Conservation (phyloP, 2,113 vertebrate species). For the Tragelaphus buxtoni region DNA sequence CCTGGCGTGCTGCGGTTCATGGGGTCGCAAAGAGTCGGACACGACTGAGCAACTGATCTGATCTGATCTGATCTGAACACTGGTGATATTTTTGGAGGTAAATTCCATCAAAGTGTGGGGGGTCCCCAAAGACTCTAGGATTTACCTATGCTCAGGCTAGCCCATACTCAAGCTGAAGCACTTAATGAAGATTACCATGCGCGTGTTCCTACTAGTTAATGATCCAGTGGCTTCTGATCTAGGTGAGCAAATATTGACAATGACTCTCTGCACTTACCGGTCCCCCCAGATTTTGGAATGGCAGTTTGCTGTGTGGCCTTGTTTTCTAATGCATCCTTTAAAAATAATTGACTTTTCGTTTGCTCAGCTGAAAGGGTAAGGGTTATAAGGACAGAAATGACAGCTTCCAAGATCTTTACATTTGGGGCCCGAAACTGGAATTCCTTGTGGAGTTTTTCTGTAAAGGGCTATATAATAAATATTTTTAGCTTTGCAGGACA, state of each 20-base stretch:
- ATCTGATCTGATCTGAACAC: too few species aligned
- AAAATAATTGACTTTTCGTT: neutral
- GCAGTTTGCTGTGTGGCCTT: neutral
- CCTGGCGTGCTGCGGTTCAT: too few species aligned
- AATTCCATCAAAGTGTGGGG: neutral
- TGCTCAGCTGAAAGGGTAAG: neutral
- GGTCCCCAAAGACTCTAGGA: fast-evolving
- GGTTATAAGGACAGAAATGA: neutral
- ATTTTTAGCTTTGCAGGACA: neutral
- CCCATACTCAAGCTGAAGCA: neutral
- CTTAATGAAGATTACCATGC: neutral
- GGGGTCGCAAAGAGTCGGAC: too few species aligned
- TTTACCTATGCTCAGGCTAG: neutral
- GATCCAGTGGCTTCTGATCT: neutral
- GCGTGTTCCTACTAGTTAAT: neutral
- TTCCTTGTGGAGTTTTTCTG: neutral
- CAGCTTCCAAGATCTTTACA: neutral
- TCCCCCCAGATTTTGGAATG: neutral
- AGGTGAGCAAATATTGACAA: neutral
- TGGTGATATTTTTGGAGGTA: neutral
- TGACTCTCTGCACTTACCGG: neutral
- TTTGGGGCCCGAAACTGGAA: neutral
- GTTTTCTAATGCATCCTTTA: neutral
- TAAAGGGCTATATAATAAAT: neutral
- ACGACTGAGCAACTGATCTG: too few species aligned